These are phyloP conservation scores for Odontamblyopus lacepedii DNA, from an alignment of 2,797 vertebrate genomes.

Conservation along the genomic window DNA sequence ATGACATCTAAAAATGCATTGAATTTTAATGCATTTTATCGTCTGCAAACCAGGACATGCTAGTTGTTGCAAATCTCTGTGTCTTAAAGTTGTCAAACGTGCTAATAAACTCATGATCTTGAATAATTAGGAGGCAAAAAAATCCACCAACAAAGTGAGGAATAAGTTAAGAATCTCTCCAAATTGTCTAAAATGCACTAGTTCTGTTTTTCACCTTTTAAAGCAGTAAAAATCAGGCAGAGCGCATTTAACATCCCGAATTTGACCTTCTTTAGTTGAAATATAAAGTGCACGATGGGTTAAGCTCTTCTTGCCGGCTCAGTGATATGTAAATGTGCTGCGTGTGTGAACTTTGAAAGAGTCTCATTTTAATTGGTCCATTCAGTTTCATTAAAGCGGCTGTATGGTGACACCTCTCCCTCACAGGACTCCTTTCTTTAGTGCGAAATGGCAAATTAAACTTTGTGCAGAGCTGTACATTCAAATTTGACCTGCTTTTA, in stretches of 20 bases:
- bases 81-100: no score
- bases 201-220: no score
- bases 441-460: constrained; percentile 21
- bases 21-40: no score
- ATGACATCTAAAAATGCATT: no score
- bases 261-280: constrained; percentile 18
- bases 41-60: no score
- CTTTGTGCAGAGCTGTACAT: constrained; percentile 15
- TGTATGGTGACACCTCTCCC: constrained; percentile 17
- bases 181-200: no score
- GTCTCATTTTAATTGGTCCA: constrained; percentile 22
- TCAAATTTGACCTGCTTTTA: constrained; percentile 20
- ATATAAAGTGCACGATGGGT: constrained; percentile 14
- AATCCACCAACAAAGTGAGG: no score
- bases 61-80: no score
- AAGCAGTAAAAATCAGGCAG: no score
- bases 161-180: no score
- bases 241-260: not conserved
- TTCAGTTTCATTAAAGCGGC: constrained; percentile 30
- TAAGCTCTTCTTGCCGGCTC: constrained; percentile 22
- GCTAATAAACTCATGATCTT: no score
- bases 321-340: constrained; percentile 36
- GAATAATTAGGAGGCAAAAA: no score
- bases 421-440: constrained; percentile 5
- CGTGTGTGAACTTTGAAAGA: constrained; percentile 22